Base-by-base conservation (phyloP, 2,888 invertebrate species). In the Aspidapion aeneum region DNA sequence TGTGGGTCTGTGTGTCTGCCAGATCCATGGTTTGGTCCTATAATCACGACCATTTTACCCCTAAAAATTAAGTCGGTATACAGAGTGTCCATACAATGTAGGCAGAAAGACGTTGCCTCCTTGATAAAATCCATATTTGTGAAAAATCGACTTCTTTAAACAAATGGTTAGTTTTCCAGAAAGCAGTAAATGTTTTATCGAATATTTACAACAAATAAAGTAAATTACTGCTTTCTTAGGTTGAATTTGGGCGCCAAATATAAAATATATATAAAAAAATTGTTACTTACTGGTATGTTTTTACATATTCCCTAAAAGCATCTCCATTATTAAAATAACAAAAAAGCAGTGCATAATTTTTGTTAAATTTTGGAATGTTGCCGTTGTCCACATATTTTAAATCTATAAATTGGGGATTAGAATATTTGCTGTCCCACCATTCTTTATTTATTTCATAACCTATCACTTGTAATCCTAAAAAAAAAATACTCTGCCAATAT, bases 361-460 rank as follows among this genome's bases (percentile, higher is more conserved):
- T 61, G 52, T 74, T 65, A 21, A 78, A 65, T 52, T 67, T 57
- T 7, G 69, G 59, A 19, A 48, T 55, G 17, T 56, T 52, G 49
- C 66, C 66, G 9, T 78, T 73, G 22, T 73, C 65, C 0, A 85
- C 83, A 73, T 86, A 86, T 65, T 84, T 82, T 22, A 90, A 81
- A 1, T 86, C 82, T 65, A 91, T 86, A 74, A 93, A 93, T 61
- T 84, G 82, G 1, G 88, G 88, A 18, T 89, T 87, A 1, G 90
- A 87, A 77, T 93, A 91, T 77, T 83, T 86, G 74, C 90, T 89
- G 55, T 80, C 82, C 93, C 93, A 94, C 93, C 93, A 94, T 0
- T 84, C 85, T 57, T 84, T 82, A 77, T 93, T 92, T n/a, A 90
- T 82, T 82, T 94, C 93, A 50, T 91, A 78, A 2, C 93, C 93